phyloP scores from a whole-genome alignment of 2,113 vertebrate genomes.

The Arothron firmamentum region DNA sequence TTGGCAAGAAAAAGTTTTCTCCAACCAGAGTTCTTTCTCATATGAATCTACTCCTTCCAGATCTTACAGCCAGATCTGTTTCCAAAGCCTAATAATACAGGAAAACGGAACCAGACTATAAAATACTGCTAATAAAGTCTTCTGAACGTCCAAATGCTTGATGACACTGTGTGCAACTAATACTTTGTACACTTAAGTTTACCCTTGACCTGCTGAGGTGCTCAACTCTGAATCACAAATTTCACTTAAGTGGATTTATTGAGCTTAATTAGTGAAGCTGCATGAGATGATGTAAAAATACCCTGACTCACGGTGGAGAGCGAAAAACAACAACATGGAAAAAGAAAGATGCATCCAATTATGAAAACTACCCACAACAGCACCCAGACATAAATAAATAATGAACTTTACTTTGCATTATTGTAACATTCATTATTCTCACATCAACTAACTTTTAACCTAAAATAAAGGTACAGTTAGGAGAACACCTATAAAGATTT shows the following conservation, averaged over 20 bases:
- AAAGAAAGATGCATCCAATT: constrained; percentile 22
- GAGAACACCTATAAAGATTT: no score
- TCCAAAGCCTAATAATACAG: no score
- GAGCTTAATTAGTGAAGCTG: constrained; percentile 42
- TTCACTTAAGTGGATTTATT: constrained; percentile 21
- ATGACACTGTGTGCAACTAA: constrained; percentile 13
- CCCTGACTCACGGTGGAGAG: background rate
- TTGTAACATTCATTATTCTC: background rate
- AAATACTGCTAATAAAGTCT: background rate
- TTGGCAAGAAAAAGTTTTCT: no score
- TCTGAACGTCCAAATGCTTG: constrained; percentile 1
- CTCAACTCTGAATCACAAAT: constrained; percentile 7
- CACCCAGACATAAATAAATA: constrained; percentile 3
- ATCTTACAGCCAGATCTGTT: no score
- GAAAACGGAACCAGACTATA: background rate
- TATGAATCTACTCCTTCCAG: no score
- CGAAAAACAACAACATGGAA: constrained; percentile 4
- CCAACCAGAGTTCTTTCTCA: no score
- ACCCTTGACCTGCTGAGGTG: constrained; percentile 22
- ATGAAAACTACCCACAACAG: constrained; percentile 24
- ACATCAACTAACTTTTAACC: constrained; percentile 17
- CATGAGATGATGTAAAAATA: constrained; percentile 29
- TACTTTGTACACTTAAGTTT: background rate
- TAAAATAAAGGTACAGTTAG: no score
- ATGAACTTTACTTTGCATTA: constrained; percentile 20